Percentiles rank a stretch among this genome's conserved stretches.
phyloP scores from a whole-genome alignment of 1,140 invertebrate species.

The Bathynomus jamesi region DNA sequence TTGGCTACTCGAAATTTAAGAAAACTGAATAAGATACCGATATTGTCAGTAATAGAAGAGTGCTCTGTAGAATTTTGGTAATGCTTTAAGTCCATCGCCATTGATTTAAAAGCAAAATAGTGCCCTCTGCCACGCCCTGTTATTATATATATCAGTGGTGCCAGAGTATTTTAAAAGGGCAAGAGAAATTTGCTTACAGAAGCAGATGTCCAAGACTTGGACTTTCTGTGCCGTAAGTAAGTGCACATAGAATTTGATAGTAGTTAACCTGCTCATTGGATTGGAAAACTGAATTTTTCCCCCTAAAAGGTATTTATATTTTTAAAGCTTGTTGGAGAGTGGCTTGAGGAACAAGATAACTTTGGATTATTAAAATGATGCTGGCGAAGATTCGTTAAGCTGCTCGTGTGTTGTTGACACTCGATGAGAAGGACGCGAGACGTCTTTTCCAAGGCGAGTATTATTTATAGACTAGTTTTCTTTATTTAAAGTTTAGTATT shows the following conservation, averaged over 20 bases:
- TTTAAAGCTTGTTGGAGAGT: conserved; percentile 64
- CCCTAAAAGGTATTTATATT: background rate
- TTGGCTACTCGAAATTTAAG: too few species aligned
- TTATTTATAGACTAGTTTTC: background rate
- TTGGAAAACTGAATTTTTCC: background rate
- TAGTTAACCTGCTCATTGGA: background rate
- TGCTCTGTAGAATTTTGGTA: background rate
- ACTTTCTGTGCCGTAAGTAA: background rate
- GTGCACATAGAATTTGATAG: background rate
- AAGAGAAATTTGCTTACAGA: too few species aligned
- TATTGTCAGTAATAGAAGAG: background rate
- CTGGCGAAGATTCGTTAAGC: conserved; percentile 98
- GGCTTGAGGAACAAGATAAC: conserved; percentile 96
- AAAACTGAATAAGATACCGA: too few species aligned
- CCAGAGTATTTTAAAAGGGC: background rate
- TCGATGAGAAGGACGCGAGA: conserved; percentile 96
- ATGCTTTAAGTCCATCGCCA: too few species aligned
- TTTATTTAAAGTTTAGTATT: too few species aligned
- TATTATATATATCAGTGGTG: background rate
- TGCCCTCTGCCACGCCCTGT: background rate
- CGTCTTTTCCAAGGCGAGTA: conserved; percentile 89
- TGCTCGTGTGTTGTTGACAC: conserved; percentile 94
- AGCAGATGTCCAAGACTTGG: background rate
- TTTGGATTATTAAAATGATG: conserved; percentile 98
- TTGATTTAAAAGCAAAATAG: too few species aligned